A percentile compares a stretch with the other conserved stretches of the same genome.
Evolutionary conservation across 2,113 vertebrate species (phyloP).

Genomic region (Phylloscopus whistleri): DNA sequence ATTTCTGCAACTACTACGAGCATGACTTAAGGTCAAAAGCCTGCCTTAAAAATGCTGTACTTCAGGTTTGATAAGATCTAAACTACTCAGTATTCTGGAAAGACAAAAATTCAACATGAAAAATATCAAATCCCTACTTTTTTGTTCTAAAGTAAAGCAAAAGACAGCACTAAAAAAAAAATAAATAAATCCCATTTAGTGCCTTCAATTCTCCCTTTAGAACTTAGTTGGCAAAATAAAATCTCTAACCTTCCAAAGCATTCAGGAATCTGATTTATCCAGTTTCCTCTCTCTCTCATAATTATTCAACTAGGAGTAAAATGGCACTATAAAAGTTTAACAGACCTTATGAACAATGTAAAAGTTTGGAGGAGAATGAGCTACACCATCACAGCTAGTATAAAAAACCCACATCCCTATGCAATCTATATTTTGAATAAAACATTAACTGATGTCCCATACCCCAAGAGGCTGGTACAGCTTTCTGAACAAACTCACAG

Average conservation of each 20-base stretch:
- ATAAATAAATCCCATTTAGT: neutral
- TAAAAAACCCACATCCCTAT: neutral
- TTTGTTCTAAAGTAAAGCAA: neutral
- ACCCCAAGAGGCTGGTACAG: neutral
- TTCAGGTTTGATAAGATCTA: constrained; percentile 6
- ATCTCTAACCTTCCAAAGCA: neutral
- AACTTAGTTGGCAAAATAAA: neutral
- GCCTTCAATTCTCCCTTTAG: neutral
- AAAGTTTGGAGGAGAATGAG: neutral
- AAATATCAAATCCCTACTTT: neutral
- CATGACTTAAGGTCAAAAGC: neutral
- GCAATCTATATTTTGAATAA: neutral
- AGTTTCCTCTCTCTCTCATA: neutral
- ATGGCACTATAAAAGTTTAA: neutral
- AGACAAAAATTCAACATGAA: neutral
- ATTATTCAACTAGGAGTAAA: neutral
- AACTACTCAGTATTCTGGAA: neutral
- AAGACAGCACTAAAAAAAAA: neutral
- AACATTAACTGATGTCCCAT: neutral
- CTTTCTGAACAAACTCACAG: neutral
- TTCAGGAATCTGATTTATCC: neutral
- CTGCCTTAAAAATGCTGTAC: constrained; percentile 2
- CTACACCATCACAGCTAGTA: neutral
- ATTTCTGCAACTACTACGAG: neutral
- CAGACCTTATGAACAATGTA: neutral